These are phyloP conservation scores for Passer domesticus DNA, from an alignment of 2,113 vertebrate genomes.

Conservation along the genomic window DNA sequence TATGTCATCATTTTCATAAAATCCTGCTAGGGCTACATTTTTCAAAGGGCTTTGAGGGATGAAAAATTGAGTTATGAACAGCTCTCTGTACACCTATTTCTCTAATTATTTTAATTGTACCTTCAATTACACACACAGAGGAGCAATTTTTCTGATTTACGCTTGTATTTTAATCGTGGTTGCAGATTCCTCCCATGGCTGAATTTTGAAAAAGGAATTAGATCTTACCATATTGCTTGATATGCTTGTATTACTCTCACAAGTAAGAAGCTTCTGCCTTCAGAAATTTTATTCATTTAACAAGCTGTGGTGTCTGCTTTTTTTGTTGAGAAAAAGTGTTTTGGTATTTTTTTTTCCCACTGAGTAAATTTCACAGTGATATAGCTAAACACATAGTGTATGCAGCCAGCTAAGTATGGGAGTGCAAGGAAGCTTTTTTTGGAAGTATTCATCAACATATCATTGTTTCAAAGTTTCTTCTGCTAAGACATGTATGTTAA, in stretches of 20 bases:
- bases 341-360: neutral
- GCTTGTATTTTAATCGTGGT: neutral
- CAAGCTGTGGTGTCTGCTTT: neutral
- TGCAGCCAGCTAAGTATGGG: neutral
- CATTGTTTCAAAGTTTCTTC: neutral
- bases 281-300: neutral
- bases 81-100: neutral
- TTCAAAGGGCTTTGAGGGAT: neutral
- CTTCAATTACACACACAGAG: neutral
- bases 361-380: neutral
- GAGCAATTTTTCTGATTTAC: constrained; percentile 4
- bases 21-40: neutral
- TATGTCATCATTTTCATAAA: neutral
- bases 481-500: neutral
- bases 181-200: neutral
- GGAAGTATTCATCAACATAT: neutral
- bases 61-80: neutral
- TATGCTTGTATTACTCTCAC: neutral
- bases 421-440: neutral
- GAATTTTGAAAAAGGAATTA: neutral
- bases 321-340: neutral
- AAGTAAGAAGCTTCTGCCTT: neutral
- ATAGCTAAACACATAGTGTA: neutral
- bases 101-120: constrained; percentile 29
- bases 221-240: neutral